A percentile compares a stretch with the other conserved stretches of the same genome.
phyloP scores from a whole-genome alignment of 2,113 vertebrate species.

The Micromys minutus region DNA sequence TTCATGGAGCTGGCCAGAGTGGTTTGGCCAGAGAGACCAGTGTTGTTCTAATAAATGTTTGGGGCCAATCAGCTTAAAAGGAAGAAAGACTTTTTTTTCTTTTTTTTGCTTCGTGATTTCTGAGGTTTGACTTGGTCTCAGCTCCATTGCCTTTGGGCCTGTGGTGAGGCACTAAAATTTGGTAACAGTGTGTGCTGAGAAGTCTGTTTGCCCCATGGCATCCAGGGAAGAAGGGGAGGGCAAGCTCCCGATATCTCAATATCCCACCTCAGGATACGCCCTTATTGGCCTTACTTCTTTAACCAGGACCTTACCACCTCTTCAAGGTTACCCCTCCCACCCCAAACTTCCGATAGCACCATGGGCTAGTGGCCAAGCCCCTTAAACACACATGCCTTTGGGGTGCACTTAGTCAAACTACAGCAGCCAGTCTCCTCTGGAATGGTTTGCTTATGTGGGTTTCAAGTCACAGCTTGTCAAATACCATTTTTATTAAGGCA shows the following conservation, averaged over 20 bases:
- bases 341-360: not conserved
- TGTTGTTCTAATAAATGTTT: not conserved
- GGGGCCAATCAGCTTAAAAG: not conserved
- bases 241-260: not conserved
- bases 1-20: not conserved
- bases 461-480: conserved; percentile 46
- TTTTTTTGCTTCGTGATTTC: not conserved
- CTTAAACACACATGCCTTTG: not conserved
- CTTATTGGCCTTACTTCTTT: not conserved
- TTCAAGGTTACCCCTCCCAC: not conserved
- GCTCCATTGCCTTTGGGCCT: not conserved
- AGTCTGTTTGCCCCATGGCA: not conserved
- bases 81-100: not conserved
- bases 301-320: not conserved
- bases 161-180: not conserved
- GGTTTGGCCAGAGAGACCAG: not conserved
- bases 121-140: not conserved
- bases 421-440: not conserved
- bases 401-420: not conserved
- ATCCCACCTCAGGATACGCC: not conserved
- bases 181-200: not conserved
- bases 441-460: not conserved
- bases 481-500: conserved; percentile 53
- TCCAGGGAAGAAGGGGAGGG: not conserved
- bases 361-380: not conserved